These are phyloP conservation scores for Tautogolabrus adspersus DNA, from an alignment of 2,113 vertebrate species.

Conservation along the genomic window DNA sequence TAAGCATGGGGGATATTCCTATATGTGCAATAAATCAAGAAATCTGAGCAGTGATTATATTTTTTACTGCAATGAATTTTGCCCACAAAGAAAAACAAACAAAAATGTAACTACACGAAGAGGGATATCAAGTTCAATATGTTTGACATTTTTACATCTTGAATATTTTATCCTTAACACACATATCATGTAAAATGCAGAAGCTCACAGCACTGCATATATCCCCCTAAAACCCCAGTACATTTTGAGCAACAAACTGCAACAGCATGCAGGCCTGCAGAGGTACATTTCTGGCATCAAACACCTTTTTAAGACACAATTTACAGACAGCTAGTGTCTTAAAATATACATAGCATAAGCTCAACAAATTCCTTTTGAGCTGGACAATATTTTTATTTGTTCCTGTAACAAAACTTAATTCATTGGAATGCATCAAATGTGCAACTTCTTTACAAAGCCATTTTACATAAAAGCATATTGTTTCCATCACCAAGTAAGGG, in stretches of 20 bases:
- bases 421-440: not conserved
- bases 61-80: not conserved
- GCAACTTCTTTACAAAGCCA: constrained; percentile 38
- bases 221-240: constrained; percentile 19
- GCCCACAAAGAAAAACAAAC: not conserved
- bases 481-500: not conserved
- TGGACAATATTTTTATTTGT: not conserved
- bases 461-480: not conserved
- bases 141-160: not conserved
- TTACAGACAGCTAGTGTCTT: not conserved
- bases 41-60: no score
- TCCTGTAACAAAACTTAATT: constrained; percentile 28
- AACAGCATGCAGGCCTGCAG: constrained; percentile 45
- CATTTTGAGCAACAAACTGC: constrained; percentile 25
- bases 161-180: not conserved
- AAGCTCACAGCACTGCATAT: constrained; percentile 36
- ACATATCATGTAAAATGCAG: constrained; percentile 45
- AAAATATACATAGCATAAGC: not conserved
- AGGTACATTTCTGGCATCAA: not conserved
- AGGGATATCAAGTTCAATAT: no score
- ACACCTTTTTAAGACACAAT: constrained; percentile 3
- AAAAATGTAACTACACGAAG: not conserved
- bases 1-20: constrained; percentile 17
- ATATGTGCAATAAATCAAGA: constrained; percentile 4
- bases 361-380: not conserved